Percentiles rank a stretch among this genome's conserved stretches.
Conservation (phyloP, 2,888 invertebrate species). For the Caenorhabditis sp. region DNA sequence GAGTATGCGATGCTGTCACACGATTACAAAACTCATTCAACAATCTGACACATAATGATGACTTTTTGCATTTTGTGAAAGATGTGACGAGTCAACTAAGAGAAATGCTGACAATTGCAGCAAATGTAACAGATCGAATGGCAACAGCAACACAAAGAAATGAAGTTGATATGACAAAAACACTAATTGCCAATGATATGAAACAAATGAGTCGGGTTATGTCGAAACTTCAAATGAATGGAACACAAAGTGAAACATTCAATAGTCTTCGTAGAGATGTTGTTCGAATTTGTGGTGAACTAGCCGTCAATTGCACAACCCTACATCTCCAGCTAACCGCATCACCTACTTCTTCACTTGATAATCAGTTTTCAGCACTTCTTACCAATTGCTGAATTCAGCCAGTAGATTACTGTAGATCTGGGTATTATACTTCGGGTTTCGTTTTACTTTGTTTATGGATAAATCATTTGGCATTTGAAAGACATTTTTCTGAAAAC, state of each 20-base stretch:
- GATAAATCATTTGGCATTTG: not conserved
- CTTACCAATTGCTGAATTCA: constrained; percentile 37
- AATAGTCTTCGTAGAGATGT: constrained; percentile 51
- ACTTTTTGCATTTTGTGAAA: constrained; percentile 41
- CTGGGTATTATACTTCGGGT: too few relatives aligned
- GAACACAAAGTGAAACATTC: constrained; percentile 31
- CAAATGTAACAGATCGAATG: constrained; percentile 19
- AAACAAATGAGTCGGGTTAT: constrained; percentile 55
- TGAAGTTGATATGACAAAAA: constrained; percentile 49
- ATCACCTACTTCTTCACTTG: constrained; percentile 16
- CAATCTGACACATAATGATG: constrained; percentile 49
- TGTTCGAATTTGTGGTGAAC: constrained; percentile 52
- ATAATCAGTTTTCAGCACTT: constrained; percentile 34
- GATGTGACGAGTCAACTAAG: constrained; percentile 43
- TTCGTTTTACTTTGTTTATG: too few relatives aligned
- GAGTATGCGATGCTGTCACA: constrained; percentile 44
- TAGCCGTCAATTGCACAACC: constrained; percentile 51
- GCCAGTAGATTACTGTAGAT: not conserved
- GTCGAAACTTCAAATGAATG: constrained; percentile 40
- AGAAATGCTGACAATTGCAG: constrained; percentile 40
- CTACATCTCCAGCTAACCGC: constrained; percentile 35
- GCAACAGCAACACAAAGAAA: constrained; percentile 27
- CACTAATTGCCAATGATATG: constrained; percentile 56
- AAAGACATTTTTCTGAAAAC: not conserved
- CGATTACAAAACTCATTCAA: constrained; percentile 51